A percentile compares a stretch with the other conserved stretches of the same genome.
These are phyloP conservation scores for Oscheius sp. DNA, from an alignment of 2,888 invertebrate genomes.

Conservation along the genomic window DNA sequence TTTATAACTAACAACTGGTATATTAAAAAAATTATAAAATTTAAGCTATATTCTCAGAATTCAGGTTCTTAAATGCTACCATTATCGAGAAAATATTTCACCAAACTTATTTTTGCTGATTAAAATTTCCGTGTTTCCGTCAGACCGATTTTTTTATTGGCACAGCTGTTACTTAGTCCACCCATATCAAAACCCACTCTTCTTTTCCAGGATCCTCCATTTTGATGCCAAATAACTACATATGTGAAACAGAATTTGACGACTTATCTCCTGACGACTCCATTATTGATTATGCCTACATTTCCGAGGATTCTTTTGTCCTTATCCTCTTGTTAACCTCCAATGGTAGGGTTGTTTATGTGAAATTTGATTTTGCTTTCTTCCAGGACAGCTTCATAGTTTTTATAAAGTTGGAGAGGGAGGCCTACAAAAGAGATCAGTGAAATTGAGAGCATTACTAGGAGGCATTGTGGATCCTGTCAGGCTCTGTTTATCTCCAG, in stretches of 20 bases:
- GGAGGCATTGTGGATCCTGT: constrained; percentile 27
- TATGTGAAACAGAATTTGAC: constrained; percentile 44
- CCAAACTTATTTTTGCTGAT: no score
- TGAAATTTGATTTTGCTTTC: neutral
- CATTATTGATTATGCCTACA: constrained; percentile 50
- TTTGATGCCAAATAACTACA: constrained; percentile 47
- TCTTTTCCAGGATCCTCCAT: constrained; percentile 11
- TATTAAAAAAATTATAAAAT: no score
- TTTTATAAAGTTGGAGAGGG: constrained; percentile 46
- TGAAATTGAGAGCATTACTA: constrained; percentile 33
- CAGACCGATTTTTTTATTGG: no score
- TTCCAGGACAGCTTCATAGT: constrained; percentile 45
- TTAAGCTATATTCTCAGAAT: no score
- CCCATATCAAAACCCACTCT: no score
- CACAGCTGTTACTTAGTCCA: no score
- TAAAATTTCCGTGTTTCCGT: no score
- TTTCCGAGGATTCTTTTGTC: constrained; percentile 60
- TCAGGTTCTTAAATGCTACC: no score
- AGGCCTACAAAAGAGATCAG: constrained; percentile 39
- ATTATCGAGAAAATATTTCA: no score
- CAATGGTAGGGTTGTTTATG: constrained; percentile 43
- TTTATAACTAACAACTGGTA: no score
- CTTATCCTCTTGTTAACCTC: constrained; percentile 59
- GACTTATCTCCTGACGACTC: constrained; percentile 49
- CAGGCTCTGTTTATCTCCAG: constrained; percentile 46